Conservation (phyloP, 2,888 invertebrate genomes). For the Melanchra persicariae region DNA sequence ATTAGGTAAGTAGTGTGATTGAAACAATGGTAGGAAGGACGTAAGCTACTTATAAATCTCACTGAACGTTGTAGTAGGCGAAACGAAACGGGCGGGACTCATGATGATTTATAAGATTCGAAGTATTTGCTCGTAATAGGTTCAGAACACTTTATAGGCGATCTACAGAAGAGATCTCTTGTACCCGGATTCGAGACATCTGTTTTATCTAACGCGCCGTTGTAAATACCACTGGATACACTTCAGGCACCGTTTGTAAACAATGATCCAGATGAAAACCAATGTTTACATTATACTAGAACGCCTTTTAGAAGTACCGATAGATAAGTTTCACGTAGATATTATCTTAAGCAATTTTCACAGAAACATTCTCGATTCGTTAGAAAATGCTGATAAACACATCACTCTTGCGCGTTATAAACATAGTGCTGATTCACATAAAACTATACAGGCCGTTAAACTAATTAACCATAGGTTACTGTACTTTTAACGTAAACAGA, state of each 20-base stretch:
- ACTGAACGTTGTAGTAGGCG: constrained; percentile 53
- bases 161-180: constrained; percentile 62
- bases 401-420: constrained; percentile 53
- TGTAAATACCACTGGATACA: constrained; percentile 77
- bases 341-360: constrained; percentile 61
- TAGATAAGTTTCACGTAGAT: constrained; percentile 62
- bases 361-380: constrained; percentile 54
- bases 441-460: constrained; percentile 56
- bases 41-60: constrained; percentile 49
- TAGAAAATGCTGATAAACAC: constrained; percentile 63
- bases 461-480: constrained; percentile 61
- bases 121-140: constrained; percentile 44
- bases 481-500: constrained; percentile 56
- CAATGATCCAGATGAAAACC: constrained; percentile 80
- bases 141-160: constrained; percentile 57
- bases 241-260: constrained; percentile 78
- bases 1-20: constrained; percentile 21
- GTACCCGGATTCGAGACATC: constrained; percentile 78
- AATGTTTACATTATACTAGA: constrained; percentile 79
- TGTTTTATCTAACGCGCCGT: constrained; percentile 79
- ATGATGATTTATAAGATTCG: constrained; percentile 52
- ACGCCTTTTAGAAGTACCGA: constrained; percentile 66
- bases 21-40: constrained; percentile 47
- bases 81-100: constrained; percentile 28
- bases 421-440: constrained; percentile 58